Base-by-base conservation (phyloP, 2,797 vertebrate genomes). In the Sciurus carolinensis region DNA sequence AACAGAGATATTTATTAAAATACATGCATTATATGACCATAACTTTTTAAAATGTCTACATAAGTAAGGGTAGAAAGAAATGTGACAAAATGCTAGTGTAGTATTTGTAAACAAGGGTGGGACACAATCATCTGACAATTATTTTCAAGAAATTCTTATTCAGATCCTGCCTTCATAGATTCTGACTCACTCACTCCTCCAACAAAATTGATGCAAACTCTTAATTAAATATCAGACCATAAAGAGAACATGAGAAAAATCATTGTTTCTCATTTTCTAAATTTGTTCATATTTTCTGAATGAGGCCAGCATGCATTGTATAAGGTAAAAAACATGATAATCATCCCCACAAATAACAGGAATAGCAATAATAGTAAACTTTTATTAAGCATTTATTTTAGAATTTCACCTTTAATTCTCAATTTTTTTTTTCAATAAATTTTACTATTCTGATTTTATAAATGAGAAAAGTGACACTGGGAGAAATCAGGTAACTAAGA, bases 161-260 rank as follows among this genome's bases (percentile, higher is more conserved):
- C 5, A 73, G 39, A 36, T 5, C 22, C 26, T 17, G 5, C 24
- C 14, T 64, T 73, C 20, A 54, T 22, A 54, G 36, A 89, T 73
- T 90, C 20, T 93, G 36, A 91, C 47, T 86, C 26, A 62, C 54
- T 64, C 26, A 79, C 9, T 82, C 30, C 7, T 42, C 39, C 4
- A 93, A 24, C 67, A 79, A 87, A 91, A 71, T 0, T 11, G 10
- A 26, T 44, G 1, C 15, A 92, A 90, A 77, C 47, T 50, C n/a
- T 36, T 79, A 15, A 76, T 44, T 81, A 82, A 69, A 72, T 2
- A 28, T 18, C 2, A 87, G 5, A 28, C 36, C 79, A 6, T 26
- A 73, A 83, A 52, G 62, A 84, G 76, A 86, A 77, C 7, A 52
- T 42, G 66, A 64, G 26, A 92, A 87, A 96, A 96, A 80, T 80